Conservation (phyloP, 2,113 vertebrate genomes). For the Hucho hucho region DNA sequence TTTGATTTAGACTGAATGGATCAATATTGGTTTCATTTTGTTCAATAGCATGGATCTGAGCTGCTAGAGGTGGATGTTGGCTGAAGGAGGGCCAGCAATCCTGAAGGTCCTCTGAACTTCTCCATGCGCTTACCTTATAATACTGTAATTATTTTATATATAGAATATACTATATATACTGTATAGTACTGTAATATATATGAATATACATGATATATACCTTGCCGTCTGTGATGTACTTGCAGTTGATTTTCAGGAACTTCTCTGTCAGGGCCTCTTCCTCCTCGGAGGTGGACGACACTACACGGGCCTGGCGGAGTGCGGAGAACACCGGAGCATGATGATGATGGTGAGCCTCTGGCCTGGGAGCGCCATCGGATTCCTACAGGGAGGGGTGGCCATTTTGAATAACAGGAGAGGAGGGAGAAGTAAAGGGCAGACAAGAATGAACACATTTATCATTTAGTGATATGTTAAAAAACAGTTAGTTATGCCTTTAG, state of each 20-base stretch:
- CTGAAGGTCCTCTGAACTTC: slow-evolving; percentile 1
- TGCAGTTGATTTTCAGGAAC: slow-evolving; percentile 99
- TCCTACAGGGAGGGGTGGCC: slow-evolving; percentile 69
- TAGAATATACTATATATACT: too few species aligned
- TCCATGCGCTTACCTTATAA: slow-evolving; percentile 15
- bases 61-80: slow-evolving; percentile 5
- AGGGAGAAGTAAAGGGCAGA: background rate
- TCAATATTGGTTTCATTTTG: background rate
- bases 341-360: slow-evolving; percentile 67
- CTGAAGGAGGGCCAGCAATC: background rate
- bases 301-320: slow-evolving; percentile 83
- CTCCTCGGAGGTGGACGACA: slow-evolving; percentile 97
- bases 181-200: too few species aligned
- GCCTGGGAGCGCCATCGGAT: slow-evolving; percentile 78
- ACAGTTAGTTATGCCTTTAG: too few species aligned
- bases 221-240: slow-evolving; percentile 95
- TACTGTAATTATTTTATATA: too few species aligned
- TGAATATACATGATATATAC: slow-evolving; percentile 52
- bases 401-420: background rate
- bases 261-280: slow-evolving; percentile 99
- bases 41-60: slow-evolving; percentile 56
- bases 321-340: slow-evolving; percentile 72
- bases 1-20: slow-evolving; percentile 47
- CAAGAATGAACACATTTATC: too few species aligned
- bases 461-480: too few species aligned